A percentile compares a stretch with the other conserved stretches of the same genome.
These are phyloP conservation scores for Triops longicaudatus DNA, from an alignment of 1,140 invertebrate species.

Conservation along the genomic window DNA sequence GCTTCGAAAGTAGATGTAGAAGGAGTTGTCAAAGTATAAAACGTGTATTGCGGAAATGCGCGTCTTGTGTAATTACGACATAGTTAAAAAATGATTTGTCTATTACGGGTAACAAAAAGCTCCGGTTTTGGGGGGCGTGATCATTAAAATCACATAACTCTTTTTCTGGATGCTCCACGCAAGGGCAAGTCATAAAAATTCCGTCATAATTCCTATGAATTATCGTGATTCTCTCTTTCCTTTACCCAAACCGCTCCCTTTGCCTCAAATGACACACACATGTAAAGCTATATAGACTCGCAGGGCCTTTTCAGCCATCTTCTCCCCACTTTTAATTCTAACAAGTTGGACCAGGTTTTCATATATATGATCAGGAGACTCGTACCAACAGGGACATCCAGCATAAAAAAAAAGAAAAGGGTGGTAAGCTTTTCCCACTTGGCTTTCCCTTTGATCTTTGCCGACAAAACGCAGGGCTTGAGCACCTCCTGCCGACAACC, in stretches of 20 bases:
- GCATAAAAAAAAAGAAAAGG: not conserved
- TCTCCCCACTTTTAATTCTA: not conserved
- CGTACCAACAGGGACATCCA: not conserved
- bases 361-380: not conserved
- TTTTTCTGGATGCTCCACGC: not conserved
- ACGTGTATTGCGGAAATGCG: no score
- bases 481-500: constrained; percentile 13
- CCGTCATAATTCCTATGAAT: not conserved
- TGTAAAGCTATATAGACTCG: not conserved
- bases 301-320: not conserved
- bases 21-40: no score
- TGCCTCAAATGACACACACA: constrained; percentile 6
- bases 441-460: not conserved
- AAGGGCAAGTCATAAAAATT: not conserved
- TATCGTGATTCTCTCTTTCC: not conserved
- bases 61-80: no score
- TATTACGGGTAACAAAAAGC: not conserved
- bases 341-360: not conserved
- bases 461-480: constrained; percentile 8
- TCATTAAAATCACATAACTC: not conserved
- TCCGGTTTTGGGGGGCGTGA: not conserved
- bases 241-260: not conserved
- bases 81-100: not conserved
- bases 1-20: no score
- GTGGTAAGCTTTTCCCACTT: constrained; percentile 11